A percentile compares a stretch with the other conserved stretches of the same genome.
Evolutionary conservation across 53 echinoderm and acorn worm genomes (phyloP).

Genomic region (Zoroaster sp.): DNA sequence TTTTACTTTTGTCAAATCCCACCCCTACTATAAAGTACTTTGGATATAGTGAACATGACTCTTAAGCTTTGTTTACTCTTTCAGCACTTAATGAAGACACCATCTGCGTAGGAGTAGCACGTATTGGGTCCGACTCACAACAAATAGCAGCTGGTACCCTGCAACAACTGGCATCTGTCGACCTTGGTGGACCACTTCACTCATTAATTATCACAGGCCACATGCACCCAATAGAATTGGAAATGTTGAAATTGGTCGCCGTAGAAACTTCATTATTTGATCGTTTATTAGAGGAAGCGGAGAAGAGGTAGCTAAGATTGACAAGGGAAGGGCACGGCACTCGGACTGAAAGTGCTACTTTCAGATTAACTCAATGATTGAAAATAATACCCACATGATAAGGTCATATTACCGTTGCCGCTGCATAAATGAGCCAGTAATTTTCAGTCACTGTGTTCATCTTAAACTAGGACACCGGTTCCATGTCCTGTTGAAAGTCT

Average conservation of each 20-base stretch:
- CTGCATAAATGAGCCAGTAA: no score
- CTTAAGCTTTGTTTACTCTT: neutral
- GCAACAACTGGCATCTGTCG: slow-evolving; percentile 76
- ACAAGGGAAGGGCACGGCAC: neutral
- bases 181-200: slow-evolving; percentile 93
- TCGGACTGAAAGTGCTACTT: neutral
- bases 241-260: slow-evolving; percentile 89
- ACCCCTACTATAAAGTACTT: no score
- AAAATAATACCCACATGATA: no score
- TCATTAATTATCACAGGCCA: slow-evolving; percentile 98
- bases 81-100: slow-evolving; percentile 88
- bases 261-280: slow-evolving; percentile 75
- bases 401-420: no score
- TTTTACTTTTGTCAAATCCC: no score
- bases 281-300: slow-evolving; percentile 65
- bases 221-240: slow-evolving; percentile 95
- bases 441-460: no score
- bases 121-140: slow-evolving; percentile 86
- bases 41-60: no score
- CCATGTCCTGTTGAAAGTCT: no score
- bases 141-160: slow-evolving; percentile 86
- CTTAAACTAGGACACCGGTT: no score
- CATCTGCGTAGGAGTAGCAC: slow-evolving; percentile 90
- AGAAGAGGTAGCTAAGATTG: slow-evolving; percentile 31
- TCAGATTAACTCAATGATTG: neutral